Base-by-base conservation (phyloP, 2,888 invertebrate genomes). In the Dynastes maya region DNA sequence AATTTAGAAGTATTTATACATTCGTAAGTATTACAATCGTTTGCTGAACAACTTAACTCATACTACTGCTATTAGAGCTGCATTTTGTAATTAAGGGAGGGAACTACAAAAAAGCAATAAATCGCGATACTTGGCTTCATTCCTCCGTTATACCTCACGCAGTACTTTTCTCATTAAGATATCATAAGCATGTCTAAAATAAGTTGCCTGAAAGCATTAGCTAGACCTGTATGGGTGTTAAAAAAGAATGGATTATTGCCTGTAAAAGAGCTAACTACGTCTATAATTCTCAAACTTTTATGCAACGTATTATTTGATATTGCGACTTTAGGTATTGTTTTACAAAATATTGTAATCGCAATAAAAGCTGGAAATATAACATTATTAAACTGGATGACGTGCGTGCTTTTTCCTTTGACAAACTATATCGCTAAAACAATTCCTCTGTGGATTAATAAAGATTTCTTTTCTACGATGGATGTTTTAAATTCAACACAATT, bases 401-500 rank as follows among this genome's bases (percentile, higher is more conserved):
- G 71, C 58, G 27, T 72, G 11, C 2, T 72, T 0, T 22, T 72
- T 5, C 71, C 55, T 0, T 16, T 45, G 8, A 67, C 45, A 67
- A 67, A 67, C 22, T 67, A 49, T 22, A 11, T n/a, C 16, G 37
- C 40, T 16, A 72, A 72, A 58, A 37, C 16, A 22, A 40, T 58
- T 16, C 27, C 71, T 22, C 40, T 58, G 37, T 72, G 51, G 16
- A 37, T 22, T 40, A 72, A 72, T 9, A 71, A 49, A 4, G 58
- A 11, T 27, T 75, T 80, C 27, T 22, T 61, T 2, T 37, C 51
- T 37, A 61, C 74, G 13, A 22, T 80, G 40, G 61, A 70, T 6
- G 45, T 37, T 32, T 11, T 80, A 63, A 22, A 75, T 9, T 40
- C 63, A 9, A 64, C 71, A 32, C 16, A 49, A 13, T 80, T 80